Evolutionary conservation across 2,113 vertebrate genomes (phyloP).

Genomic region (Synodontis membranacea): DNA sequence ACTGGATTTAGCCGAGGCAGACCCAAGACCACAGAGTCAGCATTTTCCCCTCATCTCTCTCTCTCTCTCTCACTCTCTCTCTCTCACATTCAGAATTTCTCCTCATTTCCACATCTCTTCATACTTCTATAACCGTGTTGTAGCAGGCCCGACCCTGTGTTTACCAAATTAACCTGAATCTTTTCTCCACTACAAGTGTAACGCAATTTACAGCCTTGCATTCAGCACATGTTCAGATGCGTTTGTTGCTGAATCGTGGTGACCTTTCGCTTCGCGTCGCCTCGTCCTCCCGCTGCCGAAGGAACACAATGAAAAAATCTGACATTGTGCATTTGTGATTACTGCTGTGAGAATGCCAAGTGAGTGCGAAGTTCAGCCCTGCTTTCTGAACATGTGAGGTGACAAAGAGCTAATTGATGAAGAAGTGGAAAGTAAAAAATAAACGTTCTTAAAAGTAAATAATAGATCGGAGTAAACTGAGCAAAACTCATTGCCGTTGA

Average conservation of each 20-base stretch:
- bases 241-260: conserved; percentile 88
- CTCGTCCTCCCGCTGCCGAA: conserved; percentile 59
- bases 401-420: not conserved
- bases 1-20: conserved; percentile 96
- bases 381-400: not conserved
- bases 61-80: conserved; percentile 1
- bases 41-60: conserved; percentile 74
- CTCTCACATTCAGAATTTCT: conserved; percentile 71
- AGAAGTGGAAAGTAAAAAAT: conserved; percentile 7
- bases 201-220: conserved; percentile 93
- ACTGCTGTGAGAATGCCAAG: conserved; percentile 29
- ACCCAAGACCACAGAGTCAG: conserved; percentile 95
- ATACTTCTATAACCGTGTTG: conserved; percentile 85
- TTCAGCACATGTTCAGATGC: conserved; percentile 77
- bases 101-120: conserved; percentile 86
- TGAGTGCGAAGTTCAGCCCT: conserved; percentile 1
- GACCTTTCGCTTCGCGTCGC: conserved; percentile 77
- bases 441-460: not conserved
- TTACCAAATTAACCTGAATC: conserved; percentile 99
- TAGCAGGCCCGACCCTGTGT: conserved; percentile 92
- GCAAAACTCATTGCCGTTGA: not conserved
- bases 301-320: conserved; percentile 34
- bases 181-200: conserved; percentile 91
- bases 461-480: not conserved
- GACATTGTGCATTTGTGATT: conserved; percentile 48